These are phyloP conservation scores for Semicossyphus pulcher DNA, from an alignment of 2,113 vertebrate species.

Conservation along the genomic window DNA sequence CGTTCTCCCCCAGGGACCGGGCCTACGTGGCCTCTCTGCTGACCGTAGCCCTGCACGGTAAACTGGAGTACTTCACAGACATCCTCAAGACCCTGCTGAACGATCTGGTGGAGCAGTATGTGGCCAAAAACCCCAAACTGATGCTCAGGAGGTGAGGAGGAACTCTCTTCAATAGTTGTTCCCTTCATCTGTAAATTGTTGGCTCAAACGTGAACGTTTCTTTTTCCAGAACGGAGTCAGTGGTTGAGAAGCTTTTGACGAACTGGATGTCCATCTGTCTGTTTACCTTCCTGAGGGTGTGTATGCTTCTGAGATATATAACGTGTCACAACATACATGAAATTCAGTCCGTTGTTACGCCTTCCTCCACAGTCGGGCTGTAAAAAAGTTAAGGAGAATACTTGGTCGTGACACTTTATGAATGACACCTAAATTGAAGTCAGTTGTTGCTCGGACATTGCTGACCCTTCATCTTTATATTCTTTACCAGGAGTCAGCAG, in stretches of 20 bases:
- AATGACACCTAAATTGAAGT: background rate
- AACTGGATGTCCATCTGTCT: constrained; percentile 99
- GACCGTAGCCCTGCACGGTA: constrained; percentile 93
- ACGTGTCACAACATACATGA: too few species aligned
- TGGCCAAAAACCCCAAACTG: constrained; percentile 97
- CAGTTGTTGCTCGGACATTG: background rate
- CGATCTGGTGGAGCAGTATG: constrained; percentile 95
- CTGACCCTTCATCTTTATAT: constrained; percentile 34
- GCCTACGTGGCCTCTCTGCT: constrained; percentile 95
- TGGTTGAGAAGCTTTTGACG: constrained; percentile 96
- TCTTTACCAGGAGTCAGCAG: constrained; percentile 89
- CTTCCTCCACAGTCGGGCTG: too few species aligned
- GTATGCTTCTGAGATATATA: too few species aligned
- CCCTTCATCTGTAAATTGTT: background rate
- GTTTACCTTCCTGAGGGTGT: constrained; percentile 92
- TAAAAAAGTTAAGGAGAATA: too few species aligned
- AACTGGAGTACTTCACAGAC: constrained; percentile 97
- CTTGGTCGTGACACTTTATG: background rate
- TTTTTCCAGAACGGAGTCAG: constrained; percentile 91
- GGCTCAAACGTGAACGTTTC: background rate
- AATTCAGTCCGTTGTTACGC: too few species aligned
- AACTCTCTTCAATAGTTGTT: background rate
- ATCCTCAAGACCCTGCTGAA: constrained; percentile 95
- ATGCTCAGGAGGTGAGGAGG: constrained; percentile 93
- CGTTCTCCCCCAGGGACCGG: constrained; percentile 93